Evolutionary conservation across 2,113 vertebrate genomes (phyloP).

Genomic region (Stictonetta naevosa): DNA sequence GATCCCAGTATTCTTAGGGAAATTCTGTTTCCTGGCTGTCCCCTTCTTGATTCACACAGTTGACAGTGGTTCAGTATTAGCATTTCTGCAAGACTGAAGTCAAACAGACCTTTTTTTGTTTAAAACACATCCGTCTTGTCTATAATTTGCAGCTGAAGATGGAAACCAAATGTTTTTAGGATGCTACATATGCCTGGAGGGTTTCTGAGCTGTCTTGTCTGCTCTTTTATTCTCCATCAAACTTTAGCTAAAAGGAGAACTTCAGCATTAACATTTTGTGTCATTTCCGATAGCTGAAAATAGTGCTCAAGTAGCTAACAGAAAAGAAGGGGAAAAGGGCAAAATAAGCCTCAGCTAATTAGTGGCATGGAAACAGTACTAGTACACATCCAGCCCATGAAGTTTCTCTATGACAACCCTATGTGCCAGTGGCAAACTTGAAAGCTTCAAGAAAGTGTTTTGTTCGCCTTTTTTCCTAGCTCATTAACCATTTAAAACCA

Average conservation of each 20-base stretch:
- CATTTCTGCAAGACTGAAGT: slow-evolving; percentile 69
- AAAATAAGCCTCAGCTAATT: not conserved
- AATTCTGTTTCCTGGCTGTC: slow-evolving; percentile 56
- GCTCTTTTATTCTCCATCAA: slow-evolving; percentile 41
- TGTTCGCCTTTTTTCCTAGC: not conserved
- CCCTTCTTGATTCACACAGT: slow-evolving; percentile 40
- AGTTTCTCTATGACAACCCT: not conserved
- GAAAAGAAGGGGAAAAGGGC: not conserved
- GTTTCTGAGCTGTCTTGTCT: slow-evolving; percentile 65
- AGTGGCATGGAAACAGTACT: not conserved
- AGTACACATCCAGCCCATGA: not conserved
- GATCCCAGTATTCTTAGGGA: slow-evolving; percentile 62
- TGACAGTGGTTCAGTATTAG: slow-evolving; percentile 58
- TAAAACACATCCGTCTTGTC: slow-evolving; percentile 63
- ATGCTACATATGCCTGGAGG: slow-evolving; percentile 46
- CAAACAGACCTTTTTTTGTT: slow-evolving; percentile 67
- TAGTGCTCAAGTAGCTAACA: not conserved
- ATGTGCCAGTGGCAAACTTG: not conserved
- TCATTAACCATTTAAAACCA: not conserved
- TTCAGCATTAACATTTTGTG: not conserved
- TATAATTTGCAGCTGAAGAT: slow-evolving; percentile 67
- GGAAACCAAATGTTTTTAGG: slow-evolving; percentile 73
- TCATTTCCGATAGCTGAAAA: slow-evolving; percentile 48
- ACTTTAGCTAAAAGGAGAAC: slow-evolving; percentile 37
- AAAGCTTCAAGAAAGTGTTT: not conserved